A percentile compares a stretch with the other conserved stretches of the same genome.
phyloP scores from a whole-genome alignment of 35 echinoderm and acorn worm genomes.

The Nesometra sesokonis region DNA sequence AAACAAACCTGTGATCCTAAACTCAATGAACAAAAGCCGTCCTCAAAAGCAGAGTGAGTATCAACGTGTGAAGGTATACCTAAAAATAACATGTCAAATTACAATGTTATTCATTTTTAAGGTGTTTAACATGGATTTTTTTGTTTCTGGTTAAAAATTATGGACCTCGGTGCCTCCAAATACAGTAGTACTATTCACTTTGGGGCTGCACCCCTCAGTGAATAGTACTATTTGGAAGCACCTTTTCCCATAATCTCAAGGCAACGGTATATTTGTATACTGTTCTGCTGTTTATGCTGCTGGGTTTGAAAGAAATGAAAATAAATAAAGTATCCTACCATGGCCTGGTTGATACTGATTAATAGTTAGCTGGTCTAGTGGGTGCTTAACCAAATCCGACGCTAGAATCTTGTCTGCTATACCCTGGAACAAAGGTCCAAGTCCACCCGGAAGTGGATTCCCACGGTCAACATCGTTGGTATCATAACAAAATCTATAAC shows the following conservation, averaged over 20 bases:
- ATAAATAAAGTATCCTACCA: slow-evolving; percentile 33
- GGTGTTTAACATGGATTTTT: not conserved
- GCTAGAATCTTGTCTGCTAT: slow-evolving; percentile 70
- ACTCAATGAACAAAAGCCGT: slow-evolving; percentile 83
- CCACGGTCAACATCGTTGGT: slow-evolving; percentile 77
- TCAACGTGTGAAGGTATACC: slow-evolving; percentile 95
- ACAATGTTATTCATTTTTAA: too few relatives aligned
- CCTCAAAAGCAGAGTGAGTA: slow-evolving; percentile 97
- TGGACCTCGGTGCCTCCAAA: too few relatives aligned
- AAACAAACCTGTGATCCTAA: slow-evolving; percentile 71
- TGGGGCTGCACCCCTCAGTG: too few relatives aligned
- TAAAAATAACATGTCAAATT: slow-evolving; percentile 27
- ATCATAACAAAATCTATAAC: slow-evolving; percentile 85
- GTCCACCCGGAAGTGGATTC: slow-evolving; percentile 44
- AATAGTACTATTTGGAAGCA: too few relatives aligned
- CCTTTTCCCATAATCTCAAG: not conserved
- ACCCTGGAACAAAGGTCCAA: slow-evolving; percentile 29
- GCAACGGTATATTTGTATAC: not conserved
- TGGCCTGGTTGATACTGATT: slow-evolving; percentile 98
- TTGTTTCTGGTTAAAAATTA: too few relatives aligned
- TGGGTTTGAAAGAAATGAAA: not conserved
- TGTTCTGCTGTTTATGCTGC: not conserved
- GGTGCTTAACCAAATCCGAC: slow-evolving; percentile 60
- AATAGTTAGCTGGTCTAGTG: slow-evolving; percentile 79
- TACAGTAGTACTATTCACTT: too few relatives aligned